Evolutionary conservation across 2,888 invertebrate genomes (phyloP), one percentile per base, ranked within the genome.

Genomic region (Eueremaeus valkanovi): DNA sequence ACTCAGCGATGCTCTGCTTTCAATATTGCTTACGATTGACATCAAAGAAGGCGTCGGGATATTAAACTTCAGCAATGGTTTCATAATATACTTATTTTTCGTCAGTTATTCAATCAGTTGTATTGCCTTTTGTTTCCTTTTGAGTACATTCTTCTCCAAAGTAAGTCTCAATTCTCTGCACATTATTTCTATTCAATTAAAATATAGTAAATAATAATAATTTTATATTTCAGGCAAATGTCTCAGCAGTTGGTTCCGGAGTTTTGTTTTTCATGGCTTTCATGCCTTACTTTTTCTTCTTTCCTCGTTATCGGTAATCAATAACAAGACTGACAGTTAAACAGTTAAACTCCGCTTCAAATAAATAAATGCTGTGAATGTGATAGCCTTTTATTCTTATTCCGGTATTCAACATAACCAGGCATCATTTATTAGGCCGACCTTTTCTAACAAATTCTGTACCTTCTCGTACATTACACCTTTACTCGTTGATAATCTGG

Each of bases 41-140:
- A 89, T 93, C 86, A 76, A 81, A 3, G 79, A 87, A 86, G 83
- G 81, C 68, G 92, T 92, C 0, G 86, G 87, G 49, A 88, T 95
- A n/a, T 83, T 93, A 76, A 88, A 89, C 21, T 85, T 87, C 75
- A 88, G 91, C 0, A 88, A 89, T 80, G 87, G 89, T 31, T 80
- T 76, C 13, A 76, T 80, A 2, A 73, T 80, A 1, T 79, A 75
- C 55, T 58, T 51, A 18, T 87, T 92, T 80, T 84, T 94, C 72
- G 81, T 90, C 24, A 83, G 85, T 24, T 88, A 86, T 81, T 81
- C 85, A 1, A 80, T 86, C 3, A 83, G 79, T 24, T 78, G 72
- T n/a, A 73, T 77, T 72, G 73, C 76, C 42, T 72, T 78, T 27
- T 82, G 84, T 73, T 75, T 75, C 49, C 72, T 75, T 58, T 31